phyloP scores from a whole-genome alignment of 2,113 vertebrate genomes.

The rabbit (Oryctolagus cuniculus) region DNA sequence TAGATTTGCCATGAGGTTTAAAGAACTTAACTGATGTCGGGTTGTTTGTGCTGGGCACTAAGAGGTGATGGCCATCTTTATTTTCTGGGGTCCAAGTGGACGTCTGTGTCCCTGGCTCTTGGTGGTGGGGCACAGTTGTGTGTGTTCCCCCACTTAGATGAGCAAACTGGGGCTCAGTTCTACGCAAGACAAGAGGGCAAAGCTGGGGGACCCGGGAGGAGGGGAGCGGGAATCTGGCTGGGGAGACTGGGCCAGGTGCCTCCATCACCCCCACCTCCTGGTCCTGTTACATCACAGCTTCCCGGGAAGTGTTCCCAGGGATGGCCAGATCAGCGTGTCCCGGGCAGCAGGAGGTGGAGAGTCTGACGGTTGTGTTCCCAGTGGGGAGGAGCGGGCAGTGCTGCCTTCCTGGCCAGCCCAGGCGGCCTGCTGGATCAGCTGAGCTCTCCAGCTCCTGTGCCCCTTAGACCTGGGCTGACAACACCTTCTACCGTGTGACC shows the following conservation, averaged over 20 bases:
- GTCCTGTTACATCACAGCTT: constrained; percentile 2
- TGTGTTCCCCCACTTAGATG: not conserved
- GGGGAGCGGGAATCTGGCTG: not conserved
- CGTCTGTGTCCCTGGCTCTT: not conserved
- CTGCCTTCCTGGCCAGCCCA: not conserved
- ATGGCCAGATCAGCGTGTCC: constrained; percentile 8
- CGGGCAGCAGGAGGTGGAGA: not conserved
- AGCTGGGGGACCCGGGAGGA: not conserved
- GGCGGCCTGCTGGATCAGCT: not conserved
- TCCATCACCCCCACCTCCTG: too few relatives aligned
- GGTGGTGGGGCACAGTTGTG: too few relatives aligned
- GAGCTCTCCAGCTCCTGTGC: not conserved
- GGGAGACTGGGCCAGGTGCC: not conserved
- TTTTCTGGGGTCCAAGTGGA: not conserved
- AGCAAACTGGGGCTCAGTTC: not conserved
- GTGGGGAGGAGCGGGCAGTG: not conserved
- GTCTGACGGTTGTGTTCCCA: not conserved
- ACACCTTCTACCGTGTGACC: not conserved
- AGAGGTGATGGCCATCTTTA: not conserved
- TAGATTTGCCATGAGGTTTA: not conserved
- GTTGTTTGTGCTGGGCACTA: not conserved
- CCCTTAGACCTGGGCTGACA: not conserved
- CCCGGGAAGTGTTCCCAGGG: not conserved
- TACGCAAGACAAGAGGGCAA: not conserved
- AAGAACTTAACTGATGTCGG: not conserved